phyloP scores from a whole-genome alignment of 2,888 invertebrate species.

The Syrista parreyssii region DNA sequence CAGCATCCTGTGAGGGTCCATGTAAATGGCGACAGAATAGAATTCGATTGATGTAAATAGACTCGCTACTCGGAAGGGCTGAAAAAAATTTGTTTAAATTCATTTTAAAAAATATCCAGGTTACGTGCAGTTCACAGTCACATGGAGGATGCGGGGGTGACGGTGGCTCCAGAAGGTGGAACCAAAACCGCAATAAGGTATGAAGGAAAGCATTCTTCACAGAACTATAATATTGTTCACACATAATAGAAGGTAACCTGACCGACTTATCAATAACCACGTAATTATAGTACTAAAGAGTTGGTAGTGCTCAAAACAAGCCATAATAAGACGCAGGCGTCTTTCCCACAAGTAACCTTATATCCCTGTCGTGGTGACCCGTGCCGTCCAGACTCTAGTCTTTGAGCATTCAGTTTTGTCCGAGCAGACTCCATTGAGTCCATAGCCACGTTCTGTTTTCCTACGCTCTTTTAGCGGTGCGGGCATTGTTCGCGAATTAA shows the following conservation, averaged over 20 bases:
- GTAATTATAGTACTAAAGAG: conserved; percentile 66
- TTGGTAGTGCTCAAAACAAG: conserved; percentile 65
- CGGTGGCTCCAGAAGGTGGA: not conserved
- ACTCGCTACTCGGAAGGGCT: not conserved
- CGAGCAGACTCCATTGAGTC: conserved; percentile 15
- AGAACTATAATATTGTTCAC: not conserved
- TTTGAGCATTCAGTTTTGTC: conserved; percentile 48
- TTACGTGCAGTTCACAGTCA: not conserved
- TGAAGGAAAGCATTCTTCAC: not conserved
- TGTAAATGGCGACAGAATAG: not conserved
- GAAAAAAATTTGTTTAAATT: not conserved
- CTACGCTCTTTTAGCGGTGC: conserved; percentile 36
- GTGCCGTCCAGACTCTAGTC: conserved; percentile 52
- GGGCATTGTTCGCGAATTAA: conserved; percentile 54
- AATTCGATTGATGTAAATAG: not conserved
- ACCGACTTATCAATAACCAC: conserved; percentile 67
- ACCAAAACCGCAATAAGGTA: not conserved
- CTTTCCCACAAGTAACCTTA: conserved; percentile 66
- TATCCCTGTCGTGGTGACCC: conserved; percentile 58
- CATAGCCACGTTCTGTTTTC: conserved; percentile 4
- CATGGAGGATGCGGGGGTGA: not conserved
- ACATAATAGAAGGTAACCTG: conserved; percentile 51
- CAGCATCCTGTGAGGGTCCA: conserved; percentile 14
- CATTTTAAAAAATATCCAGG: not conserved
- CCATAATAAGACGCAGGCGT: conserved; percentile 65